A percentile compares a stretch with the other conserved stretches of the same genome.
phyloP scores from a whole-genome alignment of 2,888 invertebrate species.

The Julus scanicus region DNA sequence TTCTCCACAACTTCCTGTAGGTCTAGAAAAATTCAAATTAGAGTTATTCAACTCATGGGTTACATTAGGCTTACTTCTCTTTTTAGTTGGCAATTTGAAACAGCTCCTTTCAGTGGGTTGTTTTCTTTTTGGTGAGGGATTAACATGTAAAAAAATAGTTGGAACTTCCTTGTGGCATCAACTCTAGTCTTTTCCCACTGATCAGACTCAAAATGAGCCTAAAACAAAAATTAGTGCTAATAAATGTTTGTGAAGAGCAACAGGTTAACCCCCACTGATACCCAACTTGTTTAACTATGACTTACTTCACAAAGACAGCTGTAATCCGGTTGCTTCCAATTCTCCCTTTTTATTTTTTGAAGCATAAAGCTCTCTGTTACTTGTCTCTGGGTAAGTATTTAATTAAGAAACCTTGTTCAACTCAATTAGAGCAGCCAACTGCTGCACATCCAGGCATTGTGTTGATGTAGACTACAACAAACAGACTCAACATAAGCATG shows the following conservation, averaged over 20 bases:
- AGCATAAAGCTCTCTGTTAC: not conserved
- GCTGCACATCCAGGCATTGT: conserved; percentile 37
- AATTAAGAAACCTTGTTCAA: not conserved
- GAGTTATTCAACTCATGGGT: not conserved
- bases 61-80: not conserved
- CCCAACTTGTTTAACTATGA: not conserved
- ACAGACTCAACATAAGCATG: not conserved
- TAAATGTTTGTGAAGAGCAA: conserved; percentile 4
- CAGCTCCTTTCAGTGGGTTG: not conserved
- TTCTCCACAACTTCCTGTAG: not conserved
- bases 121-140: not conserved
- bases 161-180: not conserved
- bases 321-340: not conserved
- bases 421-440: not conserved
- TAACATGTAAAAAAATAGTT: conserved; percentile 23
- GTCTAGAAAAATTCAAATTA: not conserved
- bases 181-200: not conserved
- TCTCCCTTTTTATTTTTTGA: not conserved
- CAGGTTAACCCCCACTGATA: not conserved
- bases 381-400: not conserved
- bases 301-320: conserved; percentile 32
- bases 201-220: conserved; percentile 36
- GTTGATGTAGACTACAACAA: not conserved
- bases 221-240: conserved; percentile 17
- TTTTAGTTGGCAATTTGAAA: not conserved